A percentile compares a stretch with the other conserved stretches of the same genome.
phyloP scores from a whole-genome alignment of 37 sponge, comb jelly and placozoan species.

The Tethya wilhelma region DNA sequence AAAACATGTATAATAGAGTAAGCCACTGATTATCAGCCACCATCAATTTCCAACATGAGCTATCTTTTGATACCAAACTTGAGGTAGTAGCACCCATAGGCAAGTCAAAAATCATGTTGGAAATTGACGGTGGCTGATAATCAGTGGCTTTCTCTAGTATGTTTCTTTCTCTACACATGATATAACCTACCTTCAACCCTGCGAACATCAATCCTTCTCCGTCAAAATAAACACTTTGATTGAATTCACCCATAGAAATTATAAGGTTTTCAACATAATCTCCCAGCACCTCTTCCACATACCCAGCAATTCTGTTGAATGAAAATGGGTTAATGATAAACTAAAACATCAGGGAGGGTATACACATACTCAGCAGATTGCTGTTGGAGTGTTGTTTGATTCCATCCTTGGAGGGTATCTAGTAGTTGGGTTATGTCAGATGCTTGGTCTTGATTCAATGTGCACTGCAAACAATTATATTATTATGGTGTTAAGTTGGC shows the following conservation, averaged over 20 bases:
- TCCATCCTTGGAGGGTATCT: slow-evolving; percentile 15
- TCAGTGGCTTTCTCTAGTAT: too few species aligned
- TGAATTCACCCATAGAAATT: not conserved
- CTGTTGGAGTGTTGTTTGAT: not conserved
- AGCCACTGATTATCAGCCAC: too few species aligned
- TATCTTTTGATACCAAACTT: too few species aligned
- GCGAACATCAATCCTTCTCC: not conserved
- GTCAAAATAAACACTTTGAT: not conserved
- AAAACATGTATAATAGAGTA: too few species aligned
- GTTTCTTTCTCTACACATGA: too few species aligned
- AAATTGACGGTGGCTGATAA: too few species aligned
- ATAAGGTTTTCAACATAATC: not conserved
- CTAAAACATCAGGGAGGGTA: not conserved
- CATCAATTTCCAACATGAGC: too few species aligned
- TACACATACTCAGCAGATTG: not conserved
- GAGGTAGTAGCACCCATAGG: too few species aligned
- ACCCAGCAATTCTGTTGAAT: not conserved
- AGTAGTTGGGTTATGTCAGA: not conserved
- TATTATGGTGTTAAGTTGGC: not conserved
- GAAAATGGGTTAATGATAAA: not conserved
- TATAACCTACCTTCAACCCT: not conserved
- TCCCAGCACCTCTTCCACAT: not conserved
- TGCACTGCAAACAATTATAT: not conserved
- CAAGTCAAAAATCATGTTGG: too few species aligned
- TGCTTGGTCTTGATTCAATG: not conserved